Conservation (phyloP, 2,113 vertebrate species). For the Phaethon lepturus region DNA sequence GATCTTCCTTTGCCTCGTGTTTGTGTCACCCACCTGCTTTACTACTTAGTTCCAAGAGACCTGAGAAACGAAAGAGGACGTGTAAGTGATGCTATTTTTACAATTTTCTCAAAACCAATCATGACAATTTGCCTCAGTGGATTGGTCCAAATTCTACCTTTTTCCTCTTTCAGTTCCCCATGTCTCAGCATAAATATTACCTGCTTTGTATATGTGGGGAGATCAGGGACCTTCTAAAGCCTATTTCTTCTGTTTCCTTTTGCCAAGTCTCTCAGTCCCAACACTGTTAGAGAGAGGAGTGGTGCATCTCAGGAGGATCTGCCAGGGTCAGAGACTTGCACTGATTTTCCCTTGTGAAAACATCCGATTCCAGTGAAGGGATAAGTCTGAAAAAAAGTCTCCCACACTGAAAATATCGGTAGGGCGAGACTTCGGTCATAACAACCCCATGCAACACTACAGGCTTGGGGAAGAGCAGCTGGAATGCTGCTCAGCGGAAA, state of each 20-base stretch:
- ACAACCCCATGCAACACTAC: too few species aligned
- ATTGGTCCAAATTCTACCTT: neutral
- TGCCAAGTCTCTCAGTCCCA: neutral
- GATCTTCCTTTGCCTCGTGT: constrained; percentile 20
- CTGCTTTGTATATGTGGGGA: fast-evolving
- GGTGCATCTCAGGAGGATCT: neutral
- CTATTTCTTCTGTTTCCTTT: neutral
- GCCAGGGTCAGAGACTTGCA: neutral
- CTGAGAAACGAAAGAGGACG: constrained; percentile 49
- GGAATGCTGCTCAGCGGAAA: too few species aligned
- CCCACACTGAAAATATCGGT: too few species aligned
- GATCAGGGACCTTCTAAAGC: neutral
- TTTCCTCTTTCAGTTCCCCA: neutral
- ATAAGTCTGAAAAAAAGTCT: neutral
- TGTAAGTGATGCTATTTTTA: constrained; percentile 21
- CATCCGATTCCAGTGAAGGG: fast-evolving
- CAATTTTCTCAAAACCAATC: neutral
- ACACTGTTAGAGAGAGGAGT: neutral
- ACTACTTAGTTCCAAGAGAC: constrained; percentile 63
- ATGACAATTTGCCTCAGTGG: neutral
- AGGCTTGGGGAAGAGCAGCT: too few species aligned
- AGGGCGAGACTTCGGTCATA: too few species aligned
- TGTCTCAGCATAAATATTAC: neutral
- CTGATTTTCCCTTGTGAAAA: neutral
- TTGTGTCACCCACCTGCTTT: constrained; percentile 60